These are phyloP conservation scores for Pionites leucogaster DNA, from an alignment of 2,113 vertebrate genomes.

Conservation along the genomic window DNA sequence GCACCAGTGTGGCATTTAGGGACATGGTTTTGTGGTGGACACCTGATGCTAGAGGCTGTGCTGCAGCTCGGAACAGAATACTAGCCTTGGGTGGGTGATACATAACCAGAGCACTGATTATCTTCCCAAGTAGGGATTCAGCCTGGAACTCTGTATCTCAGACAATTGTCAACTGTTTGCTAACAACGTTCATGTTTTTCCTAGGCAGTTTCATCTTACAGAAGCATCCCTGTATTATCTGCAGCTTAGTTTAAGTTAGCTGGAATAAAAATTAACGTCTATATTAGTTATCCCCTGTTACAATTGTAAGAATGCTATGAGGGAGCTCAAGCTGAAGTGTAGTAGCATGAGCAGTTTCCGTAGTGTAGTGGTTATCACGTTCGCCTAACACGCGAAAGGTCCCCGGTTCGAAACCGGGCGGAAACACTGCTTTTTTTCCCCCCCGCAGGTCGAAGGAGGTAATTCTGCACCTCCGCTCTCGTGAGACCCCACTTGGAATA, in stretches of 20 bases:
- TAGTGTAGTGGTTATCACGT: constrained; percentile 73
- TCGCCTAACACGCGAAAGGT: constrained; percentile 70
- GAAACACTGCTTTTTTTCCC: constrained; percentile 15
- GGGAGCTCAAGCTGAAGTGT: rapidly evolving
- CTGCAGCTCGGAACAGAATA: neutral
- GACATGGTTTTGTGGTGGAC: neutral
- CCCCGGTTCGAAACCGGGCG: constrained; percentile 64
- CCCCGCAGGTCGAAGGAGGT: neutral
- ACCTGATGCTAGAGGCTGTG: neutral
- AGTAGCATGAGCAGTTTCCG: neutral
- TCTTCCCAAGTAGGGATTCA: neutral
- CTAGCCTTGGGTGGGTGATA: neutral
- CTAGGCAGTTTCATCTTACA: neutral
- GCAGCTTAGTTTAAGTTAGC: neutral
- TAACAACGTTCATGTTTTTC: neutral
- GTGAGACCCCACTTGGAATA: neutral
- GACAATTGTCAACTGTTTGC: neutral
- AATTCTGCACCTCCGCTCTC: neutral
- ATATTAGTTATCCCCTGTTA: neutral
- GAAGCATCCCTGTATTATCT: neutral
- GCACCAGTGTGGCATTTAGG: neutral
- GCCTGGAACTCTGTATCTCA: neutral
- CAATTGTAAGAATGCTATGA: neutral
- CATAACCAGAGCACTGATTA: neutral
- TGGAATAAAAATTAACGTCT: neutral